Conservation (phyloP, 2,113 vertebrate species). For the Festucalex cinctus region DNA sequence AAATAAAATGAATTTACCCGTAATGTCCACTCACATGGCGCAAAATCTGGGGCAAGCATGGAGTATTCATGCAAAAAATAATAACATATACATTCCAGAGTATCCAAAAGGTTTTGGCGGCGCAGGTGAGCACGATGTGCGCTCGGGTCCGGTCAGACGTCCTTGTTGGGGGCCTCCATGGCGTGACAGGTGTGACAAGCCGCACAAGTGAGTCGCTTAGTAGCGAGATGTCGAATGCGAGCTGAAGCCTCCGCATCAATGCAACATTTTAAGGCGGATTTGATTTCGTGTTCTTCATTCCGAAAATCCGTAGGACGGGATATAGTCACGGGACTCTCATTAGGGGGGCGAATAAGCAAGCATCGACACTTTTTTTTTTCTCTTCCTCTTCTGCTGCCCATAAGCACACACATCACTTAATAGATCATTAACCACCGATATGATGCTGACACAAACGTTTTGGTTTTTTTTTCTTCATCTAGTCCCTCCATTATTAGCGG, state of each 20-base stretch:
- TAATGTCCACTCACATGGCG: background rate
- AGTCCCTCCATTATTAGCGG: slow-evolving; percentile 73
- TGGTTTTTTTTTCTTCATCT: slow-evolving; percentile 52
- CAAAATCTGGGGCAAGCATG: background rate
- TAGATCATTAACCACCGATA: slow-evolving; percentile 88
- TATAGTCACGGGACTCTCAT: slow-evolving; percentile 81
- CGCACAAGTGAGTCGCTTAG: slow-evolving; percentile 24
- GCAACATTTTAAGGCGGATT: slow-evolving; percentile 75
- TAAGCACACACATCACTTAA: slow-evolving; percentile 79
- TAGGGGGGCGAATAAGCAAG: slow-evolving; percentile 76
- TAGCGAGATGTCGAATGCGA: slow-evolving; percentile 18
- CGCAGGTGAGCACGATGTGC: slow-evolving; percentile 22
- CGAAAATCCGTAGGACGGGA: slow-evolving; percentile 84
- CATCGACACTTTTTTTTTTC: slow-evolving; percentile 85
- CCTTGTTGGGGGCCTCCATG: slow-evolving; percentile 37
- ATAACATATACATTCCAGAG: background rate
- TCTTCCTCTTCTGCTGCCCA: slow-evolving; percentile 64
- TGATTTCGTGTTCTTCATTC: slow-evolving; percentile 81
- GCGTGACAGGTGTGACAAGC: slow-evolving; percentile 39
- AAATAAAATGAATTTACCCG: background rate
- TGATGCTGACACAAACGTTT: slow-evolving; percentile 76
- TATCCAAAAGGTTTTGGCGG: slow-evolving; percentile 24
- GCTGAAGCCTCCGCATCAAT: slow-evolving; percentile 59
- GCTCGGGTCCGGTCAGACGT: slow-evolving; percentile 12
- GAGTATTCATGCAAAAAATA: slow-evolving; percentile 5